These are phyloP conservation scores for Psilopogon haemacephalus DNA, from an alignment of 2,113 vertebrate species.

Conservation along the genomic window DNA sequence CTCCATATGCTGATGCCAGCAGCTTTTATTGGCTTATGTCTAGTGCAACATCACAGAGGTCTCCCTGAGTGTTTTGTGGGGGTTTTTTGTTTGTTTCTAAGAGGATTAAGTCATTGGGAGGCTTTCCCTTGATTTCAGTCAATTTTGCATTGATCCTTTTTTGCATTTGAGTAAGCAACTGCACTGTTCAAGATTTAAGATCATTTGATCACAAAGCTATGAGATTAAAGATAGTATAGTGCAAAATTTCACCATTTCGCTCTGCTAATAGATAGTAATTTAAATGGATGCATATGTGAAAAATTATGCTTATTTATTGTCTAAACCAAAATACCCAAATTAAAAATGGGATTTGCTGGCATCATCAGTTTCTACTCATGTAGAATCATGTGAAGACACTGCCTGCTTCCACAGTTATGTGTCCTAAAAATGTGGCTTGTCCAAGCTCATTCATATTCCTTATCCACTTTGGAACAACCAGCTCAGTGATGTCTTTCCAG, in stretches of 20 bases:
- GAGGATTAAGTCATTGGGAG: neutral
- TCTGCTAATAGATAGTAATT: neutral
- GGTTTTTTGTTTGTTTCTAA: neutral
- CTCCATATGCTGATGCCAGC: constrained; percentile 23
- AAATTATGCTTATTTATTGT: neutral
- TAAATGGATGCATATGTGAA: neutral
- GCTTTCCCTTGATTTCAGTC: neutral
- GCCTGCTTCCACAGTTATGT: neutral
- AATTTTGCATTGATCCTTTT: neutral
- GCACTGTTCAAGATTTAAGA: neutral
- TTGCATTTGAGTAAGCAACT: neutral
- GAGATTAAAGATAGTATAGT: neutral
- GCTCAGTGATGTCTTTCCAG: neutral
- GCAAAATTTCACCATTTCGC: neutral
- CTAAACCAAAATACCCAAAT: neutral
- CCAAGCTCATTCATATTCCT: neutral
- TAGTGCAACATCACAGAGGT: neutral
- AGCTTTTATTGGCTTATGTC: constrained; percentile 9
- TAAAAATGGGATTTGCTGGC: neutral
- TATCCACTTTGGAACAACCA: neutral
- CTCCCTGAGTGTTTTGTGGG: neutral
- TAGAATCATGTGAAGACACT: neutral
- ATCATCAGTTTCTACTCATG: neutral
- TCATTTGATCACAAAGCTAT: neutral
- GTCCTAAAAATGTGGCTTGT: neutral